phyloP scores from a whole-genome alignment of 2,888 invertebrate species.

The Pachycephus smyrnensis region DNA sequence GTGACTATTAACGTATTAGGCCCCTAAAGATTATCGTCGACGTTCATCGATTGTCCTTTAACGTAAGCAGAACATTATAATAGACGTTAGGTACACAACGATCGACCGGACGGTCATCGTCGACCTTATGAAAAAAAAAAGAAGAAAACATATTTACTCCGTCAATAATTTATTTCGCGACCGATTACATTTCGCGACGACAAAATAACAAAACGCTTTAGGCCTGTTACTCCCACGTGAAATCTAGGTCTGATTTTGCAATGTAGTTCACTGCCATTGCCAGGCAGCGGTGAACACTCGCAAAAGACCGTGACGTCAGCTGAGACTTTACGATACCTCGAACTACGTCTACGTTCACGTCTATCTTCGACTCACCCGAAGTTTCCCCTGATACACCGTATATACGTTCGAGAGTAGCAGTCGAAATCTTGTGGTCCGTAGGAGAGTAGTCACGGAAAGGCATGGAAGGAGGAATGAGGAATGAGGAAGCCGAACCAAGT shows the following conservation, averaged over 20 bases:
- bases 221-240: background rate
- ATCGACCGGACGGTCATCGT: background rate
- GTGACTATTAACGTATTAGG: background rate
- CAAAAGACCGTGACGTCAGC: too few species aligned
- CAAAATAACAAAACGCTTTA: background rate
- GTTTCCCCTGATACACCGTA: background rate
- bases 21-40: background rate
- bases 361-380: background rate
- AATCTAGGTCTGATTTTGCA: background rate
- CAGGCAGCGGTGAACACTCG: background rate
- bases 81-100: background rate
- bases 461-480: slow-evolving; percentile 25
- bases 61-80: background rate
- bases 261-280: background rate
- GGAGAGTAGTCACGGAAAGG: slow-evolving; percentile 15
- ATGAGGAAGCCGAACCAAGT: slow-evolving; percentile 43
- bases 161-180: background rate
- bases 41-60: background rate
- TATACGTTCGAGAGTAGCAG: background rate
- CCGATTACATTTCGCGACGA: background rate
- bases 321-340: background rate
- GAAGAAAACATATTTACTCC: too few species aligned
- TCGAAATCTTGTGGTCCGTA: background rate
- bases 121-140: background rate
- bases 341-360: background rate